Evolutionary conservation across 2,113 vertebrate genomes (phyloP), one percentile per base, ranked within the genome.

Genomic region (Martes martes): DNA sequence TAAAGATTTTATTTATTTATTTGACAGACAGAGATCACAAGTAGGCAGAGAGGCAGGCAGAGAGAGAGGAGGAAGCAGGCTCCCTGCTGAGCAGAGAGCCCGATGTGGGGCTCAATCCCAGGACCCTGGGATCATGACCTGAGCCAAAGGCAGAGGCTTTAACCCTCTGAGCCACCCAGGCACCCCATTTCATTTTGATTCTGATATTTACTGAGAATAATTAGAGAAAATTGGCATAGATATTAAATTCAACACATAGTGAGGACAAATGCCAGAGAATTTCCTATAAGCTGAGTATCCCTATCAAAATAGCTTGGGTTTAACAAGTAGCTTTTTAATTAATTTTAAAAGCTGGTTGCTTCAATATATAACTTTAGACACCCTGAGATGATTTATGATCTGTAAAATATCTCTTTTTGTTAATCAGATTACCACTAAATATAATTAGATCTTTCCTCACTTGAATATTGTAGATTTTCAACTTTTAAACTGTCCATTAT

Each of bases 301-400:
- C 83, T 87, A 90, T 47, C 42, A 96, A 89, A 94, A 82, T 78
- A 86, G 23, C 31, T 82, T 81, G 26, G n/a, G 33, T 59, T 59
- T 45, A 94, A 85, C 33, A 94, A 4, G 55, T 9, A 85, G 33
- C 3, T 76, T 96, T 94, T 85, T 76, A 93, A 97, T 91, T 79
- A 83, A 81, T 86, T 91, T 94, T 82, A 73, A 96, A 96, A 87
- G 28, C 5, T 85, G 23, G 11, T 67, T 92, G 31, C 19, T 82
- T 76, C 79, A 31, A 33, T 69, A 47, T 42, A 55, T 84, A 81
- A 81, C 76, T 67, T 96, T 61, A 94, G 73, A 90, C 23, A 81
- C 24, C 28, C 50, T 55, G 33, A 50, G 39, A 92, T 81, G 42
- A 2, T 67, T 63, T 95, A 3, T 80, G 69, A 67, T 79, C 45